These are phyloP conservation scores for Zaprionus bogoriensis DNA, from an alignment of 2,888 invertebrate species.

Conservation along the genomic window DNA sequence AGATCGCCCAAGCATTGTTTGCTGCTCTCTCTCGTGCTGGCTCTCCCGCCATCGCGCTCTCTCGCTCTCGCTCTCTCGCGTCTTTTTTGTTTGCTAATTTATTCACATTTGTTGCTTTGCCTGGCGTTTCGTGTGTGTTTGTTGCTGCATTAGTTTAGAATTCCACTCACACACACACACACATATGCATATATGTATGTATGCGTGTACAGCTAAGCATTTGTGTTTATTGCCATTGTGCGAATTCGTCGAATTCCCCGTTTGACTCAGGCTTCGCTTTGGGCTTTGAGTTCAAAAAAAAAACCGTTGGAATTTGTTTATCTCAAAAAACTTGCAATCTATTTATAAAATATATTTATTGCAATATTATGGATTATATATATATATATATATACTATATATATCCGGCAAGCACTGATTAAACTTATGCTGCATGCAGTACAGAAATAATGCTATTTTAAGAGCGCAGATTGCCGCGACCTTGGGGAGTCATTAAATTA, in stretches of 20 bases:
- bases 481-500: not conserved
- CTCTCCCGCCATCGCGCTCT: not conserved
- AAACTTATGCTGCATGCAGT: not conserved
- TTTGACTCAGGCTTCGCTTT: not conserved
- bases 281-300: not conserved
- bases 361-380: too few species aligned
- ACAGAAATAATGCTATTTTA: not conserved
- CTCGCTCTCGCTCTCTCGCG: not conserved
- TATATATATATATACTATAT: not conserved
- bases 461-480: not conserved
- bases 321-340: not conserved
- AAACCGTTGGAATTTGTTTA: not conserved
- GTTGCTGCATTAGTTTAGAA: conserved; percentile 5
- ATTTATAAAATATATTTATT: not conserved
- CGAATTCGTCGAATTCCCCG: conserved; percentile 9
- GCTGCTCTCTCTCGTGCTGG: conserved; percentile 10
- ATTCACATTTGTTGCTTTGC: conserved; percentile 17
- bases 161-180: not conserved
- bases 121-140: not conserved
- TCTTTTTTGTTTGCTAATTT: conserved; percentile 18
- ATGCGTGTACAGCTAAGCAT: conserved; percentile 17
- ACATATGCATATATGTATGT: not conserved
- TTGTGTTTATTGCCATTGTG: conserved; percentile 14
- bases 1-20: conserved; percentile 21
- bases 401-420: not conserved